phyloP scores from a whole-genome alignment of 2,113 vertebrate species.

The Rhabdomys dilectus region DNA sequence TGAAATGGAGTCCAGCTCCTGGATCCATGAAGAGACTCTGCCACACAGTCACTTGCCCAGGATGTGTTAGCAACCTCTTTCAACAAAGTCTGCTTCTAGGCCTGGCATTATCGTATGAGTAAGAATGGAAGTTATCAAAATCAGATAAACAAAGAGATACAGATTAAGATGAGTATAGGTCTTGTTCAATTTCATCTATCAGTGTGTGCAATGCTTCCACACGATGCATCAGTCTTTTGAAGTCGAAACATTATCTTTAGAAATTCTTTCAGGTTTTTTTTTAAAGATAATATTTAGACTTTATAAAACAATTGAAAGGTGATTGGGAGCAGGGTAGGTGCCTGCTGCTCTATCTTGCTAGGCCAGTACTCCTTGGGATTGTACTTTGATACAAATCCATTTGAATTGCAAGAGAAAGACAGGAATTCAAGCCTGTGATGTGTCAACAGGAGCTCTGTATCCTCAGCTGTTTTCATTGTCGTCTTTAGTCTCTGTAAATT shows the following conservation, averaged over 20 bases:
- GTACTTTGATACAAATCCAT: background rate
- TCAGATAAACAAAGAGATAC: background rate
- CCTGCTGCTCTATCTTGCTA: background rate
- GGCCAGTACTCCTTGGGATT: background rate
- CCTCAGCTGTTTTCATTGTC: background rate
- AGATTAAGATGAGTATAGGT: background rate
- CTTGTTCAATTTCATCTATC: background rate
- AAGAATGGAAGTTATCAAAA: background rate
- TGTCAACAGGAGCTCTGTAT: background rate
- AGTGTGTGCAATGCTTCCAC: background rate
- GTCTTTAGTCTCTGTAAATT: constrained; percentile 40
- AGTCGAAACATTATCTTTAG: background rate
- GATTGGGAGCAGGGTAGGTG: fast-evolving
- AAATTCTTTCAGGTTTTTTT: background rate
- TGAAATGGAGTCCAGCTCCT: background rate
- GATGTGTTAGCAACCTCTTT: background rate
- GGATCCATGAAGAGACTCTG: background rate
- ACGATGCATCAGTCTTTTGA: background rate
- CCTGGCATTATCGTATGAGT: background rate
- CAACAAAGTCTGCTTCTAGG: background rate
- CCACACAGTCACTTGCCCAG: background rate
- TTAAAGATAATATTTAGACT: no score
- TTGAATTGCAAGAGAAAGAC: background rate
- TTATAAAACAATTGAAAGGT: background rate
- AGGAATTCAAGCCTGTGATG: background rate